phyloP scores from a whole-genome alignment of 2,797 vertebrate genomes.

The Cryptoprocta ferox region DNA sequence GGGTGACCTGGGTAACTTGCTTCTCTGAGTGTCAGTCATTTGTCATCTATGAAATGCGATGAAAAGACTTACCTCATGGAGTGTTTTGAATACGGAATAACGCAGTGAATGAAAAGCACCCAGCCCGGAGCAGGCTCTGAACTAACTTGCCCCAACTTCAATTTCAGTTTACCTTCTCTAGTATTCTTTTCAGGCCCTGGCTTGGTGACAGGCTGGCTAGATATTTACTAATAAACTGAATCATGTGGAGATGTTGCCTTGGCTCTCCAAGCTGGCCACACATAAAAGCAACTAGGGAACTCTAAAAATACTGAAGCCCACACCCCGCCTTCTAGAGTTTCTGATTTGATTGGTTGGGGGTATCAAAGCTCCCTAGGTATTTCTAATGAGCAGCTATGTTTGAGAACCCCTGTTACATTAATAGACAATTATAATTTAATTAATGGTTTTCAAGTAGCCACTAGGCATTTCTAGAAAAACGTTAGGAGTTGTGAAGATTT shows the following conservation, averaged over 20 bases:
- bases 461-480: constrained; percentile 55
- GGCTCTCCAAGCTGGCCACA: constrained; percentile 37
- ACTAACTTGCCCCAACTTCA: neutral
- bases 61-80: neutral
- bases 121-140: neutral
- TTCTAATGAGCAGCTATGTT: constrained; percentile 31
- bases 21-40: constrained; percentile 23
- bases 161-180: constrained; percentile 5
- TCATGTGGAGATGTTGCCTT: neutral
- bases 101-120: neutral
- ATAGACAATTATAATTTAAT: constrained; percentile 16
- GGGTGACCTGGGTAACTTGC: neutral
- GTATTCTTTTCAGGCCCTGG: neutral
- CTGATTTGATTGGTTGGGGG: neutral
- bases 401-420: neutral
- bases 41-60: neutral
- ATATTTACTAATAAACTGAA: neutral
- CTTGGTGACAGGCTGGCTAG: neutral
- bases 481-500: neutral
- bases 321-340: neutral
- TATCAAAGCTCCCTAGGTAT: neutral
- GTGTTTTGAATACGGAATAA: neutral
- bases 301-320: neutral
- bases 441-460: neutral
- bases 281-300: neutral